phyloP scores from a whole-genome alignment of 2,113 vertebrate species.

The Nibea albiflora region DNA sequence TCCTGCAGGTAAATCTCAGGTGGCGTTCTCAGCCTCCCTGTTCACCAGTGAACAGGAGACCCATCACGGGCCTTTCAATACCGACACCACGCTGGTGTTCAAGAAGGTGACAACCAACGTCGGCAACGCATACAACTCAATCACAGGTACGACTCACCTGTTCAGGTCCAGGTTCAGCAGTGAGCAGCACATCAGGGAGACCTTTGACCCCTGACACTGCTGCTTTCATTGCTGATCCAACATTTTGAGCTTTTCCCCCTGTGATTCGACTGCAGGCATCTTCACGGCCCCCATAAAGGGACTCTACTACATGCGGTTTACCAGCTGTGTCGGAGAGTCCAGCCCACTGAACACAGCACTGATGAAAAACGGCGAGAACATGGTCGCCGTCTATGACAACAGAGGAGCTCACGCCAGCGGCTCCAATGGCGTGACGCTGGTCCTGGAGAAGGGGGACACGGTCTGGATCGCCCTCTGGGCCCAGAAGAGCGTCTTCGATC shows the following conservation, averaged over 20 bases:
- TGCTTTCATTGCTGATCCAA: too few species aligned
- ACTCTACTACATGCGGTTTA: constrained; percentile 45
- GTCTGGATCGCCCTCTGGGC: constrained; percentile 31
- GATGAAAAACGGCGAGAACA: constrained; percentile 14
- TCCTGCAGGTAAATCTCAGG: constrained; percentile 32
- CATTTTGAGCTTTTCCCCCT: neutral
- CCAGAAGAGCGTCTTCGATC: constrained; percentile 17
- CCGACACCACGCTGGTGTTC: neutral
- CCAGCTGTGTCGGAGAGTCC: neutral
- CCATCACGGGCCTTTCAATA: neutral
- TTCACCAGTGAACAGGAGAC: neutral
- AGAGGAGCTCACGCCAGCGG: neutral
- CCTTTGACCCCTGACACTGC: too few species aligned
- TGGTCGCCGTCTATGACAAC: constrained; percentile 35
- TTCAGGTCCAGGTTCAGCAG: neutral
- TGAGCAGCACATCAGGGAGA: neutral
- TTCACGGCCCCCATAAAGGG: constrained; percentile 15
- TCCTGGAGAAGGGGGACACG: constrained; percentile 27
- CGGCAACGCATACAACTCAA: constrained; percentile 8
- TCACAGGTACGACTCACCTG: constrained; percentile 25
- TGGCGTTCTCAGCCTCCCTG: constrained; percentile 35
- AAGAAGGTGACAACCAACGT: constrained; percentile 38
- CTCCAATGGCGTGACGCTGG: constrained; percentile 44
- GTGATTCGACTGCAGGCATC: constrained; percentile 19
- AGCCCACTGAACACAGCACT: constrained; percentile 28